These are phyloP conservation scores for Epirrhoe alternata DNA, from an alignment of 2,888 invertebrate species.

Conservation along the genomic window DNA sequence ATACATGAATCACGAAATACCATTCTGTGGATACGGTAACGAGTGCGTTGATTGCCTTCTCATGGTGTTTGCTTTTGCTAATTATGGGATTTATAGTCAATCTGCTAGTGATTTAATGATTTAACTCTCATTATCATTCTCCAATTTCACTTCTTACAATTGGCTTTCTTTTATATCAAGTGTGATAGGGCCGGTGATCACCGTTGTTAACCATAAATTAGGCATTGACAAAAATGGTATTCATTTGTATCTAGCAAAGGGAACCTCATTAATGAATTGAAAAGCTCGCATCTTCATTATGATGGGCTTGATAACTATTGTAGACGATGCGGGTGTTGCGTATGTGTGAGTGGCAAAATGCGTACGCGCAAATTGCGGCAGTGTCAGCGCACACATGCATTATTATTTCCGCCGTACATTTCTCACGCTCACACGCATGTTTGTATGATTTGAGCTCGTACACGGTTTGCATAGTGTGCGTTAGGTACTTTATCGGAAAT, in stretches of 20 bases:
- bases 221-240: slow-evolving; percentile 67
- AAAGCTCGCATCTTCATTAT: slow-evolving; percentile 79
- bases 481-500: slow-evolving; percentile 74
- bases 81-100: slow-evolving; percentile 65
- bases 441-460: slow-evolving; percentile 72
- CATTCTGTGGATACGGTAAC: slow-evolving; percentile 66
- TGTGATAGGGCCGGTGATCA: slow-evolving; percentile 65
- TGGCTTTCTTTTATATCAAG: slow-evolving; percentile 46
- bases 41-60: slow-evolving; percentile 67
- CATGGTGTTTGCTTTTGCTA: slow-evolving; percentile 61
- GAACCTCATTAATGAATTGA: slow-evolving; percentile 77
- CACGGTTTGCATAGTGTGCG: slow-evolving; percentile 68
- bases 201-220: slow-evolving; percentile 64
- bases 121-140: slow-evolving; percentile 53
- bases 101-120: slow-evolving; percentile 52
- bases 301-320: slow-evolving; percentile 73
- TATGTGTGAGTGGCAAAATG: slow-evolving; percentile 61
- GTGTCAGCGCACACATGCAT: slow-evolving; percentile 63
- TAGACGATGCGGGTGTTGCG: slow-evolving; percentile 70
- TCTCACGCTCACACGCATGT: slow-evolving; percentile 80
- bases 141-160: slow-evolving; percentile 59
- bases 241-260: slow-evolving; percentile 71
- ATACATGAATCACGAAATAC: slow-evolving; percentile 68
- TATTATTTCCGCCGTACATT: slow-evolving; percentile 76
- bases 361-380: slow-evolving; percentile 61